Base-by-base conservation (phyloP, 2,888 invertebrate genomes). In the Caenorhabditis imperialis region DNA sequence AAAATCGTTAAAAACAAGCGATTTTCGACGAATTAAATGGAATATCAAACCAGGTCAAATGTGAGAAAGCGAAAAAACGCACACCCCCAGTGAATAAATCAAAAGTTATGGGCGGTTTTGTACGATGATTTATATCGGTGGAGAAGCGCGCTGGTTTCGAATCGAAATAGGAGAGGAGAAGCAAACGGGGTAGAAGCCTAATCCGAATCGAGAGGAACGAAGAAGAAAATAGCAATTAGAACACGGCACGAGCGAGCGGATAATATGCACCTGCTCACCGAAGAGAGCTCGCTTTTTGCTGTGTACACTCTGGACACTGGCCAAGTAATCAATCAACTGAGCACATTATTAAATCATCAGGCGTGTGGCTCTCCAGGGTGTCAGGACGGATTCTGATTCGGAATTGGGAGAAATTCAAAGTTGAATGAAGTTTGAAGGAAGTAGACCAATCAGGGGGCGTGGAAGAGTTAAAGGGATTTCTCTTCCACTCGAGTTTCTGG, bases 311-410 rank as follows among this genome's bases (percentile, higher is more conserved):
- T 30, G 30, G 7, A 6, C 30, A 30, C 7, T 10, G 18, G 22
- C 33, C 16, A 20, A 38, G 55, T 55, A 50, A 65, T 65, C 65
- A 65, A 65, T 65, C 65, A 65, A 50, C 35, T 40, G 55, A 25
- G 48, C 65, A 55, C 65, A 65, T 65, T 57, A 65, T 65, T 57
- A 65, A 65, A 55, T 65, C 65, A 65, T 65, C 65, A 65, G 35
- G 54, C 53, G 54, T 63, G 63, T 63, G n/a, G n/a, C n/a, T n/a
- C n/a, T n/a, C n/a, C n/a, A n/a, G n/a, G n/a, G n/a, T n/a, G n/a
- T n/a, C n/a, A n/a, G n/a, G n/a, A n/a, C n/a, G n/a, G n/a, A n/a
- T n/a, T n/a, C n/a, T n/a, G n/a, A n/a, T n/a, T n/a, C n/a, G n/a
- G n/a, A n/a, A n/a, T n/a, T n/a, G n/a, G n/a, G n/a, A n/a, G n/a